Conservation (phyloP, 2,888 invertebrate species). For the Tenodera sinensis region DNA sequence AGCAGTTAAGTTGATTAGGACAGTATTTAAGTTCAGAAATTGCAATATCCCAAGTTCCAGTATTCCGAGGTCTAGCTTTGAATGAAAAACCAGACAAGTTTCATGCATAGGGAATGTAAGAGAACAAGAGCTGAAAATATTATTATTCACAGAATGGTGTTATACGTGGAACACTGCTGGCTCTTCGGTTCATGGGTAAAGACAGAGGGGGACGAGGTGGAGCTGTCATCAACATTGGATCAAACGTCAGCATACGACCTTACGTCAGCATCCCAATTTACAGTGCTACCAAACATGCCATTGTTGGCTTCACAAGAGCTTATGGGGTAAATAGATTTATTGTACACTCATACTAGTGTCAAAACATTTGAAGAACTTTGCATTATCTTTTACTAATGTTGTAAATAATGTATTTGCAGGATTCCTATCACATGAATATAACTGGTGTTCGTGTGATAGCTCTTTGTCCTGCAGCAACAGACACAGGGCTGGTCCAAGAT, state of each 20-base stretch:
- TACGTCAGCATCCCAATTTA: constrained; percentile 72
- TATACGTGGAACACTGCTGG: constrained; percentile 69
- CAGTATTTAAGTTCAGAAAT: too few species aligned
- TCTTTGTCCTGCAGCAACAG: constrained; percentile 66
- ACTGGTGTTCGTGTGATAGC: constrained; percentile 70
- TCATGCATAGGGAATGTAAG: too few species aligned
- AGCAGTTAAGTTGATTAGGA: too few species aligned
- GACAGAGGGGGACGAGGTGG: constrained; percentile 74
- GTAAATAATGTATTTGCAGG: constrained; percentile 44
- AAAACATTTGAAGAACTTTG: background rate
- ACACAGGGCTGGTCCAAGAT: constrained; percentile 62
- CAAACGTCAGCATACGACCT: constrained; percentile 64
- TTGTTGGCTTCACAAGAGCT: constrained; percentile 68
- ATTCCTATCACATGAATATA: constrained; percentile 67
- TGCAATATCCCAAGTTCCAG: too few species aligned
- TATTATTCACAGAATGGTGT: constrained; percentile 62
- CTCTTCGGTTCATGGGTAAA: constrained; percentile 69
- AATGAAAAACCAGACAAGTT: too few species aligned
- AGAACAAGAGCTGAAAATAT: too few species aligned
- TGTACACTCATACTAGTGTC: background rate
- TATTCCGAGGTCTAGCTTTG: too few species aligned
- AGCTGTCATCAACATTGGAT: constrained; percentile 72
- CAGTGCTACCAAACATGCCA: constrained; percentile 73
- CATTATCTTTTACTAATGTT: background rate
- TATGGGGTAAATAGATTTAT: constrained; percentile 57